Evolutionary conservation across 2,113 vertebrate species (phyloP).

Genomic region (Tricholaema leucomelas): DNA sequence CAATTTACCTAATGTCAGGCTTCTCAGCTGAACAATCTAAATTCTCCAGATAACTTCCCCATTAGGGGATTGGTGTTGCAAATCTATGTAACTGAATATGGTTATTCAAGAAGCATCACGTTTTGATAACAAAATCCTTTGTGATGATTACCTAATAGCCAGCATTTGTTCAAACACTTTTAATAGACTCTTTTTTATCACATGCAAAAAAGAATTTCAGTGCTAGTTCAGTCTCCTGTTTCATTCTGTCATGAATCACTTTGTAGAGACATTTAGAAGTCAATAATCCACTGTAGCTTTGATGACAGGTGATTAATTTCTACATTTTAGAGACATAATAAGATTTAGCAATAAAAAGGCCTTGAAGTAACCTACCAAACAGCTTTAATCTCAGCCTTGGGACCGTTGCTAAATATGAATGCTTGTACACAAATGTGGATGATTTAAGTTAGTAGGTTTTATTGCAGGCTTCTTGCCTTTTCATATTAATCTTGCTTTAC

Average conservation of each 20-base stretch:
- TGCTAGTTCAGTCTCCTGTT: constrained; percentile 80
- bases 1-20: constrained; percentile 40
- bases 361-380: constrained; percentile 86
- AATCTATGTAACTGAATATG: constrained; percentile 67
- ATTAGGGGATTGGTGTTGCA: constrained; percentile 42
- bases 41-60: constrained; percentile 67
- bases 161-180: constrained; percentile 80
- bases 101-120: constrained; percentile 69
- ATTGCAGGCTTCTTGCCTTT: constrained; percentile 78
- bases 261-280: constrained; percentile 86
- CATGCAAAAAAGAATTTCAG: constrained; percentile 79
- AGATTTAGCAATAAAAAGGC: constrained; percentile 87
- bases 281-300: constrained; percentile 86
- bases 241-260: constrained; percentile 86
- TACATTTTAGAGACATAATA: constrained; percentile 88
- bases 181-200: constrained; percentile 82
- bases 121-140: constrained; percentile 80
- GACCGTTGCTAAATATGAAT: constrained; percentile 83
- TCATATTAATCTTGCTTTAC: constrained; percentile 81
- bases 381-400: constrained; percentile 86
- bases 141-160: constrained; percentile 81
- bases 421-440: constrained; percentile 79
- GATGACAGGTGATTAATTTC: constrained; percentile 88
- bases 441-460: constrained; percentile 81
- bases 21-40: constrained; percentile 66